Base-by-base conservation (phyloP, 2,888 invertebrate species). In the Auanema freiburgensis region DNA sequence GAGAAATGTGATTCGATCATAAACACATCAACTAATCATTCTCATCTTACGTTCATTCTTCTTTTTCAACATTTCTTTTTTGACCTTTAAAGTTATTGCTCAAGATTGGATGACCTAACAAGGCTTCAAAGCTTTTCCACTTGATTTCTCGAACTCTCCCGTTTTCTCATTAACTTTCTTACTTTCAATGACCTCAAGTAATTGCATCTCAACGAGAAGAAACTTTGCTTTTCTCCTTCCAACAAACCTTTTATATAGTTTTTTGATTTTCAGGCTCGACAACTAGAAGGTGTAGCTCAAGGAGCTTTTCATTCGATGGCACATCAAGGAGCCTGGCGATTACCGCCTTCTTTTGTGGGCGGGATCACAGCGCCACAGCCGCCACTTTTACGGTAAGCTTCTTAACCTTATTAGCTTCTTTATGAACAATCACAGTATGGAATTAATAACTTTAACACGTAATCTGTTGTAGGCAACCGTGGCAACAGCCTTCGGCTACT, bases 261-360 rank as follows among this genome's bases (percentile, higher is more conserved):
- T 59, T 54, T 54, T 12, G 16, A 8, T n/a, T 60, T 60, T 54
- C 55, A 60, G 60, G 52, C 59, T 11, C 59, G 59, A 40, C 51
- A 43, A 14, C 46, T 49, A 18, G 60, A 60, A 24, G 54, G 41
- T 12, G 55, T 54, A 11, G 24, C 60, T 10, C 41, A 53, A 5
- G 60, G 54, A 53, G 60, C 54, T 11, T 60, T 60, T 40, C 53
- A 54, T 59, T 46, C 53, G n/a, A 53, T 54, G 46, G 44, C 43
- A 33, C 60, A 60, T n/a, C 60, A 60, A 40, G 33, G 44, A 18
- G 43, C 40, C 41, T 43, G 57, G 24, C 40, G 40, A 10, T 14
- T 12, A 21, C 53, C 24, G 18, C 46, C 60, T 18, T 46, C 44
- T 8, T 60, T 54, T 16, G 33, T 33, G 33, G 60, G 60, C 23